A percentile compares a stretch with the other conserved stretches of the same genome.
phyloP scores from a whole-genome alignment of 2,113 vertebrate species.

The Chauna torquata region DNA sequence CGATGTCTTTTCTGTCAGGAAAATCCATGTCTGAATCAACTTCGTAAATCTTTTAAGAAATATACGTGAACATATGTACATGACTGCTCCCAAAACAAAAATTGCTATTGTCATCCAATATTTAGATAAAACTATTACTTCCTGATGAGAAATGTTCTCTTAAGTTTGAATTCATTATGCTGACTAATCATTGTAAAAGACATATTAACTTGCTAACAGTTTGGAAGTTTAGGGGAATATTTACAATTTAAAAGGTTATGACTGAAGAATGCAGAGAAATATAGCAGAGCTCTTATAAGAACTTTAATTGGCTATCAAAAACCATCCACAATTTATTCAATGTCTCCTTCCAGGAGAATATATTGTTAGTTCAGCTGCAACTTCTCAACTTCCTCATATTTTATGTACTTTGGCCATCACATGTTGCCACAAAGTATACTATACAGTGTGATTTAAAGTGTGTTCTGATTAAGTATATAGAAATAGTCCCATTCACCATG shows the following conservation, averaged over 20 bases:
- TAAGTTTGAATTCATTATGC: neutral
- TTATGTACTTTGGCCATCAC: constrained; percentile 77
- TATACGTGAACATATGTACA: neutral
- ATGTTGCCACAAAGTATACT: constrained; percentile 68
- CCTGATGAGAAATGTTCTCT: neutral
- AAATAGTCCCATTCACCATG: constrained; percentile 47
- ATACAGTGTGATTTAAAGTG: constrained; percentile 76
- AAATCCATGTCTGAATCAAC: neutral
- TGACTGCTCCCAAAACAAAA: constrained; percentile 20
- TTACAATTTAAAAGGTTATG: constrained; percentile 67
- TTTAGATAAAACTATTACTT: constrained; percentile 4
- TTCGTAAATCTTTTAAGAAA: neutral
- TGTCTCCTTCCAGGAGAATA: constrained; percentile 76
- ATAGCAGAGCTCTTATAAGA: constrained; percentile 60
- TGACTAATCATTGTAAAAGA: constrained; percentile 41
- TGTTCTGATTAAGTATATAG: constrained; percentile 74
- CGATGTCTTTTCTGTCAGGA: neutral
- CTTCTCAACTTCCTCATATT: constrained; percentile 78
- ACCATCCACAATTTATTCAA: constrained; percentile 70
- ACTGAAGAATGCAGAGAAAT: constrained; percentile 57
- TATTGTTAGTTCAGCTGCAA: constrained; percentile 82
- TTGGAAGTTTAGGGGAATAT: constrained; percentile 64
- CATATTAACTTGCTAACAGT: constrained; percentile 46
- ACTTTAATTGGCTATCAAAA: constrained; percentile 76
- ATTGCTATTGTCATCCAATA: neutral